Base-by-base conservation (phyloP, 64 coral and sea anemone genomes). In the Exaiptasia diaphana region DNA sequence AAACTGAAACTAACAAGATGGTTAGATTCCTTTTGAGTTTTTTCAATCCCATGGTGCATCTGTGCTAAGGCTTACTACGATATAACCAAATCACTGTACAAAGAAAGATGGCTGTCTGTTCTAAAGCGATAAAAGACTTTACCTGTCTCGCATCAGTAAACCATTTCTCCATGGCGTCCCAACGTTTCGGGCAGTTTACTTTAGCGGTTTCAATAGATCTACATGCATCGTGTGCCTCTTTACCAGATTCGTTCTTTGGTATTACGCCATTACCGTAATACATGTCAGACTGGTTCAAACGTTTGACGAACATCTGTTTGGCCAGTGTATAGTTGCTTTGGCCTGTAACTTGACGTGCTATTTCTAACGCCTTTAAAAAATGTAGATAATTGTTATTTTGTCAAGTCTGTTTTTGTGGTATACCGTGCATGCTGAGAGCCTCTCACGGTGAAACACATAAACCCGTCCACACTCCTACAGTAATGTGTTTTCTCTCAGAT, bases 251-350 rank as follows among this genome's bases (percentile, higher is more conserved):
- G 40, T 91, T 84, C 40, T 67, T 56, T 18, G 81, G 80, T 75
- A 84, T 85, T 2, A 60, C 80, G 24, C 31, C 56, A 12, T 83
- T 49, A 20, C 69, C 77, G n/a, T 74, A 99, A 50, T 84, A 92
- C 83, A 92, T 84, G 21, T 99, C 89, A 26, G 89, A 79, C 60
- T 79, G 44, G 28, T 86, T 86, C 37, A 94, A 64, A 64, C 32
- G 78, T 38, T 89, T 32, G 20, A 84, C 37, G 67, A 94, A 89
- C n/a, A 56, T 24, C 9, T 78, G 12, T 28, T 70, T 77, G 20
- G 91, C 91, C 33, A 60, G 75, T 9, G 52, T 40, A 53, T 85
- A 67, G 28, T 89, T 45, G 15, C 71, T 73, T 34, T 89, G 50
- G 7, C 71, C 73, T 41, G 91, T 85, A 3, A 94, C 80, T 58